Base-by-base conservation (phyloP, 2,113 vertebrate genomes). In the Sinocyclocheilus anshuiensis region DNA sequence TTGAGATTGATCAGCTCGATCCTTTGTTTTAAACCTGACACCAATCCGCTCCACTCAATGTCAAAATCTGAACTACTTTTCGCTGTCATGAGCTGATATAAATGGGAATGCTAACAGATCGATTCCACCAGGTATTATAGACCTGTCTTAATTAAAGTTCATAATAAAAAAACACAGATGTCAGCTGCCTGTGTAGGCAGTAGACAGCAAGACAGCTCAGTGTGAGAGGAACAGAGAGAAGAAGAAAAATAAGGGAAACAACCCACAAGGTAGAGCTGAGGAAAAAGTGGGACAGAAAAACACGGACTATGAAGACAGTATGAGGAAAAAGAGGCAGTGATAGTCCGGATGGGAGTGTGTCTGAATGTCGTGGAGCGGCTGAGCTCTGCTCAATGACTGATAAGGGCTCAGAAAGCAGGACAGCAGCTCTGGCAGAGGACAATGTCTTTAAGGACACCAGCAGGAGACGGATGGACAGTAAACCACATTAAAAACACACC, bases 401-500 rank as follows among this genome's bases (percentile, higher is more conserved):
- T 88, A 90, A 90, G 81, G 57, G 86, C 86, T 90, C 79, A 82
- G 86, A 87, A 76, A 82, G 45, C 61, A 33, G 63, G 81, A 48
- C 45, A 48, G 45, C 45, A 48, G 45, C 45, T 48, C 45, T 48
- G 45, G 45, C 11, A 3, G 45, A 50, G 39, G 74, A 78, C 26
- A 61, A 22, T 13, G 33, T 76, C 74, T 79, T 77, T 65, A 88
- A 83, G 84, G 50, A 50, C 53, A 77, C 20, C 85, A 20, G 57
- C 63, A 53, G 76, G 53, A 59, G 77, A 69, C 7, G 12, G 69
- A 72, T 39, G 45, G 36, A 79, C 45, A 29, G 74, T 13, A 42
- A 24, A 77, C 24, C 48, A 33, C 50, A 77, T 77, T 77, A 53
- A 77, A 77, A 77, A 77, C 50, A 55, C 24, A 24, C 4, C 18